Conservation (phyloP, 1,140 invertebrate genomes). For the Lepidurus apus region DNA sequence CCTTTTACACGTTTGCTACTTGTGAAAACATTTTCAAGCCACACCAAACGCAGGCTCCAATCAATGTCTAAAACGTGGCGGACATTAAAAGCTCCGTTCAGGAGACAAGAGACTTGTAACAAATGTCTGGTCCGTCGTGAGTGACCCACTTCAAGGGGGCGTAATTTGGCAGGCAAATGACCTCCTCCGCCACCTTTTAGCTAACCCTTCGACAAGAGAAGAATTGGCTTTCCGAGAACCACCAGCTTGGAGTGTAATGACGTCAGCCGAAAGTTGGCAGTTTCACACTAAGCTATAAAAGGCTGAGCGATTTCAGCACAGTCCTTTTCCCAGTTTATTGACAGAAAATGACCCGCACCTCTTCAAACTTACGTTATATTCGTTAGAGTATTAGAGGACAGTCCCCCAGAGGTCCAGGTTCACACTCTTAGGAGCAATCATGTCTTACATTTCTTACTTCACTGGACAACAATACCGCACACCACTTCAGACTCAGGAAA, state of each 20-base stretch:
- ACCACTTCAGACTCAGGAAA: no score
- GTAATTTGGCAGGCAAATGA: conserved; percentile 18
- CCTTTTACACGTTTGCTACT: background rate
- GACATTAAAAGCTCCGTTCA: background rate
- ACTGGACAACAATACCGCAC: background rate
- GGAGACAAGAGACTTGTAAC: background rate
- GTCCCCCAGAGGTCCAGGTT: background rate
- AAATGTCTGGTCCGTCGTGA: background rate
- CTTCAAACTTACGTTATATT: background rate
- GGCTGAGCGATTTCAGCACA: background rate
- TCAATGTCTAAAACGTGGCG: background rate
- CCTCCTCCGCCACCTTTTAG: background rate
- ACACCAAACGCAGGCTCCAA: background rate
- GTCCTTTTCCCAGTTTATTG: background rate
- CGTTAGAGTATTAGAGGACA: background rate
- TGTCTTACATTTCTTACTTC: conserved; percentile 9
- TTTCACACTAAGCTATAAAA: background rate
- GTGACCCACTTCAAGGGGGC: background rate
- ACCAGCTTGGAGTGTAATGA: background rate
- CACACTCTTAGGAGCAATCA: background rate
- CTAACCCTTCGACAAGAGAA: background rate
- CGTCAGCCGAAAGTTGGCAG: background rate
- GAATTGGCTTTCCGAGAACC: background rate
- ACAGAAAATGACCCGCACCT: conserved; percentile 18
- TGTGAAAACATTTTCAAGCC: background rate